phyloP scores from a whole-genome alignment of 2,888 invertebrate genomes.

The Cryptus viduatorius region DNA sequence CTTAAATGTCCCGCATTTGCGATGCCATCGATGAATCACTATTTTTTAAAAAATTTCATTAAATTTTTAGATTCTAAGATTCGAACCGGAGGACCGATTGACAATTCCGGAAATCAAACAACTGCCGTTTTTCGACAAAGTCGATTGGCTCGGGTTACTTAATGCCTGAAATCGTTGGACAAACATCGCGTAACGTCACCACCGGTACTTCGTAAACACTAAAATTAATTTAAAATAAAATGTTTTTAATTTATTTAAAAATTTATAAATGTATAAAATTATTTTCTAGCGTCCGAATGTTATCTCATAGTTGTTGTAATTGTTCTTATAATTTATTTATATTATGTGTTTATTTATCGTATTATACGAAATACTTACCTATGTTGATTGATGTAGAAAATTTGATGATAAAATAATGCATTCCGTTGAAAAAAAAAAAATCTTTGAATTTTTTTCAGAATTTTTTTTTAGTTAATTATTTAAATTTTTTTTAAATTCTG shows the following conservation, averaged over 20 bases:
- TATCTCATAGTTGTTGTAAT: constrained; percentile 22
- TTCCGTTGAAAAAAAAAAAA: constrained; percentile 3
- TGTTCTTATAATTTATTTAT: constrained; percentile 46
- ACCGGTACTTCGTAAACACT: constrained; percentile 8
- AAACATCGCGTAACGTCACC: neutral
- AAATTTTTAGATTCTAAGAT: constrained; percentile 88
- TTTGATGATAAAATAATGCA: constrained; percentile 26
- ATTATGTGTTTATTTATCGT: constrained; percentile 26
- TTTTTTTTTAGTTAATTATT: too few species aligned
- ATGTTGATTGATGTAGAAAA: constrained; percentile 7
- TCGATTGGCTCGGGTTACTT: constrained; percentile 87
- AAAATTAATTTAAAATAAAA: too few species aligned
- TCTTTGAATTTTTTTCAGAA: too few species aligned
- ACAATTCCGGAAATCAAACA: constrained; percentile 91
- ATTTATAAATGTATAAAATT: neutral
- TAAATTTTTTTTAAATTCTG: neutral
- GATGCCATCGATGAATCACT: constrained; percentile 1
- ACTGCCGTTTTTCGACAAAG: constrained; percentile 91
- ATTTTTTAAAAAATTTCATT: constrained; percentile 18
- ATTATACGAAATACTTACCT: neutral
- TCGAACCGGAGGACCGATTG: constrained; percentile 89
- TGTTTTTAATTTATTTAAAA: too few species aligned
- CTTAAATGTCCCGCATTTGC: neutral
- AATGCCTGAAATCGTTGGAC: constrained; percentile 69
- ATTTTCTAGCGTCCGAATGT: constrained; percentile 11